Conservation (phyloP, 2,888 invertebrate species). For the Machimus rusticus region DNA sequence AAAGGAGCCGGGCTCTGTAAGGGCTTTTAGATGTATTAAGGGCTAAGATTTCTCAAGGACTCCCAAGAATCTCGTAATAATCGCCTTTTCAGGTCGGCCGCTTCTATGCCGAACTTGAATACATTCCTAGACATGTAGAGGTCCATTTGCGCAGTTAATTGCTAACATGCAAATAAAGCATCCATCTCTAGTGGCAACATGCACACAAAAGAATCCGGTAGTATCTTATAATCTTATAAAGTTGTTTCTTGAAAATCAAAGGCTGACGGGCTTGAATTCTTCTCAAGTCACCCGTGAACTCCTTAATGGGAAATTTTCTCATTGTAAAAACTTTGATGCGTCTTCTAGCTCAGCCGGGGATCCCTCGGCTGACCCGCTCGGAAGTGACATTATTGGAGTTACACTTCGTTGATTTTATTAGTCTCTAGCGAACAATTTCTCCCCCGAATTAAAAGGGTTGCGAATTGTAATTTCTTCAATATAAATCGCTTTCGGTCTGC, state of each 20-base stretch:
- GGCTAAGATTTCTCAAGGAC: not conserved
- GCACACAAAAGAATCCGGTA: not conserved
- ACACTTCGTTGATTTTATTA: conserved; percentile 49
- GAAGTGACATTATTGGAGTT: conserved; percentile 49
- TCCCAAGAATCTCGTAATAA: not conserved
- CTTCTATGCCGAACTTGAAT: not conserved
- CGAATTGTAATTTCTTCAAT: conserved; percentile 47
- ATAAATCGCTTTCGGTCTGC: conserved; percentile 44
- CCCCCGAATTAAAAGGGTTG: conserved; percentile 46
- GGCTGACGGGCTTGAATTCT: conserved; percentile 12
- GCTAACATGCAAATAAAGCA: not conserved
- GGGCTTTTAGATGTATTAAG: not conserved
- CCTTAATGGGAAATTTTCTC: conserved; percentile 46
- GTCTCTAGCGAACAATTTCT: conserved; percentile 48
- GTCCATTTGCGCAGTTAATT: not conserved
- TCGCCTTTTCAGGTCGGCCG: not conserved
- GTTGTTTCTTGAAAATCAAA: not conserved
- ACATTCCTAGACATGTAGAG: not conserved
- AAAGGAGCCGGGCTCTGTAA: not conserved
- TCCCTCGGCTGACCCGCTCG: conserved; percentile 41
- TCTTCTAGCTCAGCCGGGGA: conserved; percentile 14
- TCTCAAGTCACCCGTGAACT: conserved; percentile 44
- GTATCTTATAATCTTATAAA: not conserved
- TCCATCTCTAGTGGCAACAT: not conserved
- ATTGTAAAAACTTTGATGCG: conserved; percentile 46